Conservation (phyloP, 2,888 invertebrate genomes). For the Ormia ochracea region DNA sequence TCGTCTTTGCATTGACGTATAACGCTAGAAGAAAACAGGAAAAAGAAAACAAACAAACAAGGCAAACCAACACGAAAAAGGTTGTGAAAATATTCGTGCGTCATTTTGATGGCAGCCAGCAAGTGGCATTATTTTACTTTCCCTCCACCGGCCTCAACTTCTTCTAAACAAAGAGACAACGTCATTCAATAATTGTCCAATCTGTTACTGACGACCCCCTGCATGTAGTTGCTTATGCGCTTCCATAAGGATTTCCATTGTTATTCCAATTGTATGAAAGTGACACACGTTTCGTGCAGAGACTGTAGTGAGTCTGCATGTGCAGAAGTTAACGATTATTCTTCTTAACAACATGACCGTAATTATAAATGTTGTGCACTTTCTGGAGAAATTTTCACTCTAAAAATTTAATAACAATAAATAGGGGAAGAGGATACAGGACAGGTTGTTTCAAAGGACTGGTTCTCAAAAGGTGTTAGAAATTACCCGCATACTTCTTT, state of each 20-base stretch:
- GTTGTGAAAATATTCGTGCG: conserved; percentile 46
- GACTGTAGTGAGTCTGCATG: neutral
- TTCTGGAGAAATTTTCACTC: no score
- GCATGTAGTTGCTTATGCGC: neutral
- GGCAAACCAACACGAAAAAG: no score
- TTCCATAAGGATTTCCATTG: conserved; percentile 3
- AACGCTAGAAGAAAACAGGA: neutral
- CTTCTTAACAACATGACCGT: neutral
- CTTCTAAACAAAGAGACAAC: neutral
- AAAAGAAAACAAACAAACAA: conserved; percentile 20
- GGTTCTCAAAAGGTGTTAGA: no score
- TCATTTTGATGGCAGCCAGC: conserved; percentile 32
- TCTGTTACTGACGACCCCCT: conserved; percentile 55
- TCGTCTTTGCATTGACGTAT: conserved; percentile 28
- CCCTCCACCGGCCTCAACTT: neutral
- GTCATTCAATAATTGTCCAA: conserved; percentile 32
- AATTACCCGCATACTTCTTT: no score
- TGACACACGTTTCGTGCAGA: conserved; percentile 1
- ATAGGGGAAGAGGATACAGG: no score
- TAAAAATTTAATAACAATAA: no score
- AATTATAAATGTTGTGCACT: neutral
- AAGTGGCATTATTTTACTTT: conserved; percentile 19
- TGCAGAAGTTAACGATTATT: neutral
- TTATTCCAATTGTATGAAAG: conserved; percentile 13
- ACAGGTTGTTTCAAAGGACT: no score